Conservation (phyloP, 2,113 vertebrate species). For the Drymodes brunneopygia region DNA sequence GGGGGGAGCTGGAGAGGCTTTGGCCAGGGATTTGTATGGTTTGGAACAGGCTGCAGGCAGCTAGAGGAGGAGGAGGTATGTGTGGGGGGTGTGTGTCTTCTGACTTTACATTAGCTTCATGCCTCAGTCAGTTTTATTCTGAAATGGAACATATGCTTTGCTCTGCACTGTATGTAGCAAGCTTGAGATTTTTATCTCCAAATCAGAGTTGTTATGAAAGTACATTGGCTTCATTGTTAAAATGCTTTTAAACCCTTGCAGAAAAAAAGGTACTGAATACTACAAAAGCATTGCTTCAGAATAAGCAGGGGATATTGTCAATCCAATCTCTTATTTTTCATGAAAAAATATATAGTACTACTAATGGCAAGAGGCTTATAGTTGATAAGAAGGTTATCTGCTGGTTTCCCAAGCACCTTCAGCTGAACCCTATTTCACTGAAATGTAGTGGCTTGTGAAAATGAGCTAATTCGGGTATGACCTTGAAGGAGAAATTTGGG, state of each 20-base stretch:
- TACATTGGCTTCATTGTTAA: neutral
- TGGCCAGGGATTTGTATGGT: neutral
- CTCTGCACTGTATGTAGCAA: neutral
- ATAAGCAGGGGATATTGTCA: neutral
- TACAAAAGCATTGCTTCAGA: neutral
- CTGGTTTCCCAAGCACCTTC: neutral
- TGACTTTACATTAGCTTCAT: neutral
- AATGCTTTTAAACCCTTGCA: neutral
- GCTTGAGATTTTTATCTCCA: neutral
- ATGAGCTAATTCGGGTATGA: neutral
- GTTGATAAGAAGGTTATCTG: neutral
- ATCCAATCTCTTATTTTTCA: neutral
- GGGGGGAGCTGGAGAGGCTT: neutral
- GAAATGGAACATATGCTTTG: conserved; percentile 46
- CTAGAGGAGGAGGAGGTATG: neutral
- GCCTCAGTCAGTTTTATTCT: conserved; percentile 21
- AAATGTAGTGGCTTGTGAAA: neutral
- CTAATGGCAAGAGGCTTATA: neutral
- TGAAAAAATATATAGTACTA: neutral
- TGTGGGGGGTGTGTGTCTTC: neutral
- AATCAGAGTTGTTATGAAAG: neutral
- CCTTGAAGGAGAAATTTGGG: neutral
- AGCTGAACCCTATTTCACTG: neutral
- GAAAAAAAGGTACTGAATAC: neutral
- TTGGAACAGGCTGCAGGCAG: neutral